Evolutionary conservation across 2,113 vertebrate species (phyloP).

Genomic region (Pterocles orientalis): DNA sequence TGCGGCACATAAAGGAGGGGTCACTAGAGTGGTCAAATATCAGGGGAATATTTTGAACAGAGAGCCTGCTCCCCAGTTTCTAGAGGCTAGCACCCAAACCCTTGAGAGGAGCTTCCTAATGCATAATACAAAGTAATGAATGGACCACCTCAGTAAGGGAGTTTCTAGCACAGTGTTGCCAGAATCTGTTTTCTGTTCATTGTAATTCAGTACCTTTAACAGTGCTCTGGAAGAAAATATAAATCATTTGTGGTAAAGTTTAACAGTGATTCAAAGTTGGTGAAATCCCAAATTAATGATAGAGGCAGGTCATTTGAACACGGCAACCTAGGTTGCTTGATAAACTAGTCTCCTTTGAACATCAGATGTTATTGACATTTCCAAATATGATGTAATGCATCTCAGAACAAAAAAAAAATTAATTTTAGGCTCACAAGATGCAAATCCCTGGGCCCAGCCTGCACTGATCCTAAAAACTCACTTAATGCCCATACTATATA

Average conservation of each 20-base stretch:
- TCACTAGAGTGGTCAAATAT: not conserved
- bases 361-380: not conserved
- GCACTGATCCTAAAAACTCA: not conserved
- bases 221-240: not conserved
- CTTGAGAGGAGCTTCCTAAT: not conserved
- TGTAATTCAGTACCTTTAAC: not conserved
- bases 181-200: not conserved
- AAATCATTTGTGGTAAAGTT: not conserved
- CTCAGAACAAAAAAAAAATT: not conserved
- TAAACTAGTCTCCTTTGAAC: not conserved
- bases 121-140: not conserved
- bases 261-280: not conserved
- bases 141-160: not conserved
- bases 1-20: fast-evolving
- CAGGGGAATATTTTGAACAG: not conserved
- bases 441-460: not conserved
- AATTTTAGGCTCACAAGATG: not conserved
- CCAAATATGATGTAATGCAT: not conserved
- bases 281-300: not conserved
- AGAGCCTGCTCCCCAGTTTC: not conserved
- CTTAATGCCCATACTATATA: not conserved
- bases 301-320: not conserved
- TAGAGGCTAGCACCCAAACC: not conserved
- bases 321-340: not conserved
- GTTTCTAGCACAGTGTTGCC: not conserved